These are phyloP conservation scores for Hybognathus amarus DNA, from an alignment of 2,797 vertebrate species.

Conservation along the genomic window DNA sequence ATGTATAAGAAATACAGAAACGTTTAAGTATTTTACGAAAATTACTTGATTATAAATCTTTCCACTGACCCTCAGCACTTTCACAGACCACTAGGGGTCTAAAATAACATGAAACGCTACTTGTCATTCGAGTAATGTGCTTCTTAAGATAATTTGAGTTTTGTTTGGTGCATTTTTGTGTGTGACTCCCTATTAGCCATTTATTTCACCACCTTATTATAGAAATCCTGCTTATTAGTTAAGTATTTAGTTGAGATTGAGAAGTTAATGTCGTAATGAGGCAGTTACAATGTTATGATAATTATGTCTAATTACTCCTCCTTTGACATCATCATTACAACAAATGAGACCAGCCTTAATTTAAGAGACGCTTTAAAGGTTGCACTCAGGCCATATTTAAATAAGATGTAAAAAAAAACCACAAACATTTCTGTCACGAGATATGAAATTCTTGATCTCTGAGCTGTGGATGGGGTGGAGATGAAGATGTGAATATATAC, in stretches of 20 bases:
- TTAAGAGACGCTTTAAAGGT: not conserved
- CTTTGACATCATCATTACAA: not conserved
- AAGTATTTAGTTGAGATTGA: not conserved
- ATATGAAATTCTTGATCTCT: not conserved
- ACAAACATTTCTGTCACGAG: not conserved
- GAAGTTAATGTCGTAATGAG: not conserved
- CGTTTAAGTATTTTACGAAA: not conserved
- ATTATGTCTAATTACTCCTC: slow-evolving; percentile 10
- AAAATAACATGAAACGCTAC: not conserved
- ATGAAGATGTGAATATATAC: not conserved
- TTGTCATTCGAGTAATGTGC: not conserved
- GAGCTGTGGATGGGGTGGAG: slow-evolving; percentile 19
- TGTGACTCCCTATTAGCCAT: not conserved
- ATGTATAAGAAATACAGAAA: not conserved
- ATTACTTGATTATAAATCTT: not conserved
- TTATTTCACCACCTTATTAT: not conserved
- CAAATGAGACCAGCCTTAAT: not conserved
- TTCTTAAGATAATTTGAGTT: not conserved
- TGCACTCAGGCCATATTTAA: not conserved
- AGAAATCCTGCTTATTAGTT: not conserved
- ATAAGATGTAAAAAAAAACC: not conserved
- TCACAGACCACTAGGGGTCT: not conserved
- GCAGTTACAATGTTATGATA: not conserved
- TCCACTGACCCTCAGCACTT: not conserved
- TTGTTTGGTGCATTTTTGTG: not conserved